Conservation (phyloP, 1,140 invertebrate genomes). For the Lepeophtheirus salmonis region DNA sequence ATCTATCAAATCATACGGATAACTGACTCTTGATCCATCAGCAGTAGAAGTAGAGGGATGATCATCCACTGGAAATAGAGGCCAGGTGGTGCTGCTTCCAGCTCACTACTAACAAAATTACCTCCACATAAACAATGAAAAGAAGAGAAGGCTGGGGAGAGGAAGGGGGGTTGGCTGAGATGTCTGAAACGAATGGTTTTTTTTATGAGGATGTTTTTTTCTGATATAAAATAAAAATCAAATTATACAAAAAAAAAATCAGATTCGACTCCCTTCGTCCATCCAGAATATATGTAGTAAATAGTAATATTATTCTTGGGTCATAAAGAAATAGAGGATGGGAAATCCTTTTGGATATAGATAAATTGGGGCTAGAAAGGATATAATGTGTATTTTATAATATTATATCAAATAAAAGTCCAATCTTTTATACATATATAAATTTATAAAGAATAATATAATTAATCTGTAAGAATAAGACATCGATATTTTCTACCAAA, state of each 20-base stretch:
- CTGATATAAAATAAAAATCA: not conserved
- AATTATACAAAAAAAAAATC: constrained; percentile 1
- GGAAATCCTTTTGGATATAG: not conserved
- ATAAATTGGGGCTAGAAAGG: not conserved
- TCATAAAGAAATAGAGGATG: not conserved
- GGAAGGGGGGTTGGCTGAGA: too few species aligned
- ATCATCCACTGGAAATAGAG: not conserved
- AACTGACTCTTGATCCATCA: too few species aligned
- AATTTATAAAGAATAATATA: too few species aligned
- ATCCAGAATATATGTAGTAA: too few species aligned
- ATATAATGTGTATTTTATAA: not conserved
- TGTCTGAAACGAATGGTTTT: not conserved
- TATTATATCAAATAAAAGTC: too few species aligned
- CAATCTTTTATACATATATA: too few species aligned
- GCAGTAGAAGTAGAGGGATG: too few species aligned
- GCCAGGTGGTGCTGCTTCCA: not conserved
- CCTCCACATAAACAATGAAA: not conserved
- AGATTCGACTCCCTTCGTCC: too few species aligned
- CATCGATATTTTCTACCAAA: too few species aligned
- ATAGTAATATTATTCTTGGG: not conserved
- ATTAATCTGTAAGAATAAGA: too few species aligned
- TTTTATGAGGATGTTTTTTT: not conserved
- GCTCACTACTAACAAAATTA: not conserved
- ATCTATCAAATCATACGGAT: not conserved
- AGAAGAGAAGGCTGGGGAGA: not conserved